Evolutionary conservation across 2,113 vertebrate species (phyloP), one percentile per base, ranked within the genome.

Genomic region (Kryptolebias marmoratus): DNA sequence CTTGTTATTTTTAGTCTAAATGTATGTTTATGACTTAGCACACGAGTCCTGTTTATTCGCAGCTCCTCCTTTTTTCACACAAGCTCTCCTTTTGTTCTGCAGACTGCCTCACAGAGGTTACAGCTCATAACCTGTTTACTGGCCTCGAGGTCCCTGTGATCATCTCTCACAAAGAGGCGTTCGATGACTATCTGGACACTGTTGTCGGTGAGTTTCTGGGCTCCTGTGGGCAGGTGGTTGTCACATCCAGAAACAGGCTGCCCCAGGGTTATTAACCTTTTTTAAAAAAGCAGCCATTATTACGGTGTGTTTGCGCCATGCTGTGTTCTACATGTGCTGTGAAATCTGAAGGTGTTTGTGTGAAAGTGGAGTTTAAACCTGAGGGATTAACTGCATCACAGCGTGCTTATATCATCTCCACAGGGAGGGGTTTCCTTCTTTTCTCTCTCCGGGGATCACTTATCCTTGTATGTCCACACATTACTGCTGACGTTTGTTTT

Each of bases 21-120:
- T 42, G 39, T 10, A 42, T 42, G 39, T 42, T 42, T 6, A 42
- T 42, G 39, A 42, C 39, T 42, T 42, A 10, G 39, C 39, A 42
- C 39, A 10, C 10, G 39, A 3, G 3, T 42, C 39, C 39, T 42
- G 39, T 42, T 42, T 42, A 9, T 10, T 42, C 1, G 39, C 8
- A 42, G 5, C 39, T 42, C 39, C 48, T 3, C 18, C 4, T 5
- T 18, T 50, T 50, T 15, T n/a, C 16, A 18, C 48, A 16, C 16
- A 5, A 4, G 15, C 16, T 42, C 58, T 32, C 55, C 65, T 64
- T 64, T 58, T 87, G 36, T 49, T 86, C 72, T 70, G 30, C 93
- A 99, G 97, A 99, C 75, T 95, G 91, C 1, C 93, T 95, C 2
- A 96, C 95, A 2, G 93, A 95, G 2, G 95, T 98, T 87, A 95